Evolutionary conservation across 2,113 vertebrate genomes (phyloP).

Genomic region (Fregetta grallaria): DNA sequence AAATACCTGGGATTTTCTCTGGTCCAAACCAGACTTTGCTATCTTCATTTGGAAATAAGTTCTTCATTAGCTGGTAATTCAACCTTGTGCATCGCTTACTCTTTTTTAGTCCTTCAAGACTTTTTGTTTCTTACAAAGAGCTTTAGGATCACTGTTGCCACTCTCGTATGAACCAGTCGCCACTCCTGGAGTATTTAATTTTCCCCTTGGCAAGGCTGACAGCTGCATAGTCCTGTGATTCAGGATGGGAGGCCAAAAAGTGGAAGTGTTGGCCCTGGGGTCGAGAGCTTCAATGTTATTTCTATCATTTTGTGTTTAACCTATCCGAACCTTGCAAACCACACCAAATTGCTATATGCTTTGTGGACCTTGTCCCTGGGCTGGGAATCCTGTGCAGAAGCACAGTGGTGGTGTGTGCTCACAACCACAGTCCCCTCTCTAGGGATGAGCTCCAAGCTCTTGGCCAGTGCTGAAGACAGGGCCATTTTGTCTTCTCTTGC

Average conservation of each 20-base stretch:
- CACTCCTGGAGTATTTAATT: background rate
- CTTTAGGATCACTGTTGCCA: background rate
- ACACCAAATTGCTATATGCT: background rate
- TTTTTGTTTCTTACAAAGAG: background rate
- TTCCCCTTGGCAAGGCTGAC: background rate
- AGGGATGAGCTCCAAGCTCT: background rate
- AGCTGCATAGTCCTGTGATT: background rate
- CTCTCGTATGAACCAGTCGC: background rate
- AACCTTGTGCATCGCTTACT: background rate
- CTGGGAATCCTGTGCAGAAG: background rate
- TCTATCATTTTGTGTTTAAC: background rate
- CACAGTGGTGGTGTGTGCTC: rapidly evolving
- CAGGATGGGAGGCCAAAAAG: background rate
- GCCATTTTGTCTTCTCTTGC: background rate
- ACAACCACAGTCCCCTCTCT: background rate
- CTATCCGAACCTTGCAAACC: background rate
- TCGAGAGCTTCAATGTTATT: background rate
- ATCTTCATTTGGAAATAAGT: constrained; percentile 17
- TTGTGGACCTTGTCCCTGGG: background rate
- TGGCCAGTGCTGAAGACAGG: background rate
- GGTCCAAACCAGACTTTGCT: constrained; percentile 17
- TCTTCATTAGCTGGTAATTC: constrained; percentile 34
- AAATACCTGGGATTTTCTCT: constrained; percentile 29
- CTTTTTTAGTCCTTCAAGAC: background rate
- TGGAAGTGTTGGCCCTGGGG: background rate